These are phyloP conservation scores for Ophion slaviceki DNA, from an alignment of 2,888 invertebrate genomes.

Conservation along the genomic window DNA sequence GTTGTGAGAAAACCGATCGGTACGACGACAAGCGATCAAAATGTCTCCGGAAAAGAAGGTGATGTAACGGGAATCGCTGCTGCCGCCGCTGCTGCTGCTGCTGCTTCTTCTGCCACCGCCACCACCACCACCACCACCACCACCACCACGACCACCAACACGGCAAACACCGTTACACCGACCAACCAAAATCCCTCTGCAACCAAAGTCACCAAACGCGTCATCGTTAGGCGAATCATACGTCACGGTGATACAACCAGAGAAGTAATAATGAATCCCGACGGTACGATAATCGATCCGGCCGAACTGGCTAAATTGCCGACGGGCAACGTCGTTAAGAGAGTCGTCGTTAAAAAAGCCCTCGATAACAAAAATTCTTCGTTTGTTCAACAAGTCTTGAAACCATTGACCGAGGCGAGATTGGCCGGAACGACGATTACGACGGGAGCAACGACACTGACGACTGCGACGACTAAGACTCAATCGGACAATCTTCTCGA, in stretches of 20 bases:
- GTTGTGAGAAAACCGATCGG: conserved; percentile 77
- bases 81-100: too few species aligned
- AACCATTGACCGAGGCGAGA: conserved; percentile 64
- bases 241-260: conserved; percentile 81
- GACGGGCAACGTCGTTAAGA: conserved; percentile 81
- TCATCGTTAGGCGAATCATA: conserved; percentile 82
- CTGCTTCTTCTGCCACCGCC: too few species aligned
- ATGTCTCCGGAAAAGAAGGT: too few species aligned
- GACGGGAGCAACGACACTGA: background rate
- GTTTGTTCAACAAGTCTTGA: conserved; percentile 75
- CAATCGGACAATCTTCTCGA: conserved; percentile 50
- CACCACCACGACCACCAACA: too few species aligned
- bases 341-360: conserved; percentile 81
- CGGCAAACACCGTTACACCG: too few species aligned
- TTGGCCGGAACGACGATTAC: conserved; percentile 45
- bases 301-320: conserved; percentile 81
- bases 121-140: too few species aligned
- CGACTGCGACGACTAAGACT: background rate
- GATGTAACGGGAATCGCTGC: too few species aligned
- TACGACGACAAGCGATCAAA: conserved; percentile 41
- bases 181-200: conserved; percentile 56
- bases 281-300: conserved; percentile 81
- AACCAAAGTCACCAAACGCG: conserved; percentile 79
- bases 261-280: conserved; percentile 82
- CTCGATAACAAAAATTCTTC: conserved; percentile 74